Evolutionary conservation across 2,113 vertebrate genomes (phyloP).

Genomic region (Cyprinodon variegatus): DNA sequence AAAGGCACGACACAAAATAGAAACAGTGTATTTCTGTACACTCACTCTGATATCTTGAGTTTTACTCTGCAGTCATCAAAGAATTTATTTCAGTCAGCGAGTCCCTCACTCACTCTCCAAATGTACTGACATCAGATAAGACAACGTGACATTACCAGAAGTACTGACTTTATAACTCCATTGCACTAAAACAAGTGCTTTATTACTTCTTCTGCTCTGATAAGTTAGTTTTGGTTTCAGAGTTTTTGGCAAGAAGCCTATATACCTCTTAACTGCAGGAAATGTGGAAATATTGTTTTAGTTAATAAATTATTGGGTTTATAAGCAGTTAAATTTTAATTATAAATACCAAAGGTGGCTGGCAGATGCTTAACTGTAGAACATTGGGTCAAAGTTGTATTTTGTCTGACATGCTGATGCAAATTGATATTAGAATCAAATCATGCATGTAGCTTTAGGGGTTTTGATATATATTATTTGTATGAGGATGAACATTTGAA

Average conservation of each 20-base stretch:
- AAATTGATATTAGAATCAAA: not conserved
- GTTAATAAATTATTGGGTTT: constrained; percentile 31
- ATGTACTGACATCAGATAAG: constrained; percentile 6
- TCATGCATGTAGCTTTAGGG: not conserved
- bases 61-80: not conserved
- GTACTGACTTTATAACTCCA: not conserved
- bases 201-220: constrained; percentile 52
- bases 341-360: not conserved
- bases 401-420: not conserved
- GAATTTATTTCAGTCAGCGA: not conserved
- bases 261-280: constrained; percentile 1
- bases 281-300: constrained; percentile 10
- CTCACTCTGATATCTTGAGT: not conserved
- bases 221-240: constrained; percentile 43
- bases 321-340: not conserved
- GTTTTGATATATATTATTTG: not conserved
- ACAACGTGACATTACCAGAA: constrained; percentile 31
- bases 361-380: not conserved
- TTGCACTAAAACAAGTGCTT: constrained; percentile 22
- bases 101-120: not conserved
- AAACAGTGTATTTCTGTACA: no score
- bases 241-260: constrained; percentile 18
- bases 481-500: not conserved
- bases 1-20: constrained; percentile 29
- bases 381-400: not conserved